A percentile compares a stretch with the other conserved stretches of the same genome.
These are phyloP conservation scores for Syrrhaptes paradoxus DNA, from an alignment of 2,113 vertebrate species.

Conservation along the genomic window DNA sequence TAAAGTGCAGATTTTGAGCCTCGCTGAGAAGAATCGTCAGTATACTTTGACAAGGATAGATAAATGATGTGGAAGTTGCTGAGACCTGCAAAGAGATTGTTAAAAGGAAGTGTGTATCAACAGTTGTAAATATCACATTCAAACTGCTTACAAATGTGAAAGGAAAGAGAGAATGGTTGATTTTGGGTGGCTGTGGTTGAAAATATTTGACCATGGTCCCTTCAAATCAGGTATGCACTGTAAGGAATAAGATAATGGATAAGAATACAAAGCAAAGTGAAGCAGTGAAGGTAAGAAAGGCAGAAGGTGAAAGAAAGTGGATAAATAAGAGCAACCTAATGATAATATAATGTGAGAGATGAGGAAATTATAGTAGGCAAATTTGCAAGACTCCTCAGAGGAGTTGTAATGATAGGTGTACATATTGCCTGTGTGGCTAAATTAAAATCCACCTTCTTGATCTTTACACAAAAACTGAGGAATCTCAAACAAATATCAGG, in stretches of 20 bases:
- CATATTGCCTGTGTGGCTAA: background rate
- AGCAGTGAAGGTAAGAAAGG: background rate
- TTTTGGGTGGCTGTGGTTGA: background rate
- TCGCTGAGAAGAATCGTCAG: background rate
- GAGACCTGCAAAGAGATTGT: background rate
- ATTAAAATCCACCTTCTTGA: conserved; percentile 28
- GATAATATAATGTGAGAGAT: background rate
- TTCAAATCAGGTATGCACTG: background rate
- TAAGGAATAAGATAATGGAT: background rate
- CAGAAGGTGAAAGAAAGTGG: background rate
- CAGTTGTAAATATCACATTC: background rate
- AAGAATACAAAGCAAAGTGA: background rate
- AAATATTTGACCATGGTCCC: background rate
- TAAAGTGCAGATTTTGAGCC: background rate
- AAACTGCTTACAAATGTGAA: background rate
- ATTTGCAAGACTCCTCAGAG: background rate
- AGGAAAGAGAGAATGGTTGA: background rate
- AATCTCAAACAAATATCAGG: conserved; percentile 5
- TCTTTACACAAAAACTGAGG: conserved; percentile 1
- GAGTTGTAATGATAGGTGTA: conserved; percentile 14
- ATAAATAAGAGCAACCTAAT: background rate
- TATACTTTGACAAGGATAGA: background rate
- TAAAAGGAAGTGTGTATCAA: background rate
- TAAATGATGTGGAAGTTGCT: background rate
- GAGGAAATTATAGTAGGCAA: background rate